Evolutionary conservation across 2,888 invertebrate genomes (phyloP).

Genomic region (Polia nebulosa): DNA sequence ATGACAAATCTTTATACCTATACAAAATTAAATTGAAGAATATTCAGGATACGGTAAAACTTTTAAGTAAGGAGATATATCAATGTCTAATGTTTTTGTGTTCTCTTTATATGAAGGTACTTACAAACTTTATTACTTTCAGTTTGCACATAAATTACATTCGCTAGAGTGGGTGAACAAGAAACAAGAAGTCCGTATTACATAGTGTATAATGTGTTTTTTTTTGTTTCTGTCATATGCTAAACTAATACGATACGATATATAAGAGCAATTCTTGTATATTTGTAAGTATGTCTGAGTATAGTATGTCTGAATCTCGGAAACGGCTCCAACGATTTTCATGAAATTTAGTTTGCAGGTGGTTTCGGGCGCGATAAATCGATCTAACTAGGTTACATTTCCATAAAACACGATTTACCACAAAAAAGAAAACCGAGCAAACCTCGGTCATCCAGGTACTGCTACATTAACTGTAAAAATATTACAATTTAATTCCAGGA

Average conservation of each 20-base stretch:
- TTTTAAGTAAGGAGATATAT: constrained; percentile 8
- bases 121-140: constrained; percentile 25
- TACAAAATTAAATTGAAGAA: background rate
- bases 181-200: background rate
- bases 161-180: constrained; percentile 14
- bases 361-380: too few species aligned
- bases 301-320: too few species aligned
- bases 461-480: background rate
- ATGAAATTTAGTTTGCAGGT: too few species aligned
- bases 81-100: constrained; percentile 1
- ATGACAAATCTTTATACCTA: background rate
- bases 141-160: constrained; percentile 29
- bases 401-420: too few species aligned
- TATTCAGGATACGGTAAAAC: background rate
- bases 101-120: background rate
- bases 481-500: background rate
- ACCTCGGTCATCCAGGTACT: too few species aligned
- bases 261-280: too few species aligned
- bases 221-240: background rate
- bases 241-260: too few species aligned
- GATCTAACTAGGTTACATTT: too few species aligned
- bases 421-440: too few species aligned
- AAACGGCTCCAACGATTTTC: too few species aligned
- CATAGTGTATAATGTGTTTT: background rate
- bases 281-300: too few species aligned